A percentile compares a stretch with the other conserved stretches of the same genome.
Conservation (phyloP, 2,113 vertebrate species). For the Heptranchias perlo region DNA sequence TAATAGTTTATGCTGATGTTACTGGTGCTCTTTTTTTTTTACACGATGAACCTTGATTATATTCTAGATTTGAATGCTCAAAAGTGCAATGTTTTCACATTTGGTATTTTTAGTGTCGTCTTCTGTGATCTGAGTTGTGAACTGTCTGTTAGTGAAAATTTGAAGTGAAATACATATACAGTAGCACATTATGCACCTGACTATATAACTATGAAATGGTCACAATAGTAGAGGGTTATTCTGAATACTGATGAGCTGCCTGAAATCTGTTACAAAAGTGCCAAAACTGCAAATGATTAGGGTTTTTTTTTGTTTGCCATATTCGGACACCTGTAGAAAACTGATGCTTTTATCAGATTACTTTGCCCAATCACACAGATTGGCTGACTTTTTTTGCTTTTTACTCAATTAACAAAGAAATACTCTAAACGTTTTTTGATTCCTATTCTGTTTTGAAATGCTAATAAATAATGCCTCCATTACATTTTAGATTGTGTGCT, state of each 20-base stretch:
- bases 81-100: not conserved
- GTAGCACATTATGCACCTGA: not conserved
- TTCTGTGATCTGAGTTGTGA: not conserved
- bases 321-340: not conserved
- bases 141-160: not conserved
- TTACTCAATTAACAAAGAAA: not conserved
- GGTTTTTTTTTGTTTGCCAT: not conserved
- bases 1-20: not conserved
- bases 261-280: not conserved
- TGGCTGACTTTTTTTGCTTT: not conserved
- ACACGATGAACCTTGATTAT: not conserved
- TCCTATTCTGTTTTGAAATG: too few relatives aligned
- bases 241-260: not conserved
- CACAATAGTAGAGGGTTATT: not conserved
- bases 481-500: not conserved
- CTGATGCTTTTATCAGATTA: not conserved
- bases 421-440: not conserved
- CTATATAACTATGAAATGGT: not conserved
- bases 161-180: not conserved
- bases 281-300: not conserved
- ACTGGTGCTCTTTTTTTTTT: not conserved
- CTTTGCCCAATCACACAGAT: not conserved
- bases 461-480: too few relatives aligned
- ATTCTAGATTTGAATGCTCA: too few relatives aligned
- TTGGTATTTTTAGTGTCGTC: not conserved